Percentiles rank a stretch among this genome's conserved stretches.
Conservation (phyloP, 92 coral and sea anemone genomes). For the Zoanthus gigantus region DNA sequence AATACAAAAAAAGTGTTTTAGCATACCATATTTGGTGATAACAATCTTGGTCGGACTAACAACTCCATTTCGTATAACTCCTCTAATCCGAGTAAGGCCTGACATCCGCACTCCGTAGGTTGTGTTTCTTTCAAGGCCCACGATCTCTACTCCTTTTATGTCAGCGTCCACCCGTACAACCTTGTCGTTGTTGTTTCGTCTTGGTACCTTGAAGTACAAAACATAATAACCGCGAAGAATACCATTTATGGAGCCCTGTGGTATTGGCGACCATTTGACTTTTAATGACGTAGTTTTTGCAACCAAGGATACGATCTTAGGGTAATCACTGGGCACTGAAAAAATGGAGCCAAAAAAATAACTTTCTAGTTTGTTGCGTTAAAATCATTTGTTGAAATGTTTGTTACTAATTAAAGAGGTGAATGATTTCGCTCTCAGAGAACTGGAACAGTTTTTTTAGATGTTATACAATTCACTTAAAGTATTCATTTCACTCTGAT, state of each 20-base stretch:
- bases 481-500: no score
- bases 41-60: conserved; percentile 61
- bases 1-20: background rate
- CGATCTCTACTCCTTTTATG: conserved; percentile 54
- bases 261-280: conserved; percentile 76
- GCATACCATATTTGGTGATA: conserved; percentile 78
- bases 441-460: no score
- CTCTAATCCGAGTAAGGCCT: conserved; percentile 78
- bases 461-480: no score
- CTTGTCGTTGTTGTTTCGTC: conserved; percentile 44
- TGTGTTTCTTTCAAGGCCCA: conserved; percentile 74
- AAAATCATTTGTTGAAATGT: no score
- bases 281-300: conserved; percentile 75
- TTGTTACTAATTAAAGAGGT: no score
- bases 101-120: conserved; percentile 75
- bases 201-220: conserved; percentile 58
- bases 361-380: no score
- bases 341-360: background rate
- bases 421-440: no score
- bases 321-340: conserved; percentile 79
- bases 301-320: conserved; percentile 57
- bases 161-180: conserved; percentile 77
- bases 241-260: conserved; percentile 71
- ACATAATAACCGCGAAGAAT: conserved; percentile 84
- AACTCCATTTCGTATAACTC: conserved; percentile 69